phyloP scores from a whole-genome alignment of 2,113 vertebrate genomes.

The Morone chrysops region DNA sequence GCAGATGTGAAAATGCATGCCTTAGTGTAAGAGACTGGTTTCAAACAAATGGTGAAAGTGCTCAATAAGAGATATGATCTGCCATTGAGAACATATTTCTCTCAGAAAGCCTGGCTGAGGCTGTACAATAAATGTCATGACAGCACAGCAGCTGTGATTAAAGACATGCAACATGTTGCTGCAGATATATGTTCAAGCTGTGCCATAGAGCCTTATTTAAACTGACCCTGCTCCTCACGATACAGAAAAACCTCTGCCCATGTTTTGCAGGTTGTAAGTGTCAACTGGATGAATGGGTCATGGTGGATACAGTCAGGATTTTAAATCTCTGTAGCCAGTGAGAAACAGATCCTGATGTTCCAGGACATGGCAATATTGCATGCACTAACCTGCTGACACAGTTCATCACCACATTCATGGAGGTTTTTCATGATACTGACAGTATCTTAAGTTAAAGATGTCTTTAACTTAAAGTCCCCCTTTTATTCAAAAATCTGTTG shows the following conservation, averaged over 20 bases:
- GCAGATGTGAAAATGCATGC: not conserved
- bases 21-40: conserved; percentile 4
- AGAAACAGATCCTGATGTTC: conserved; percentile 9
- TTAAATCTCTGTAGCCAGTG: conserved; percentile 12
- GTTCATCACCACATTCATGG: not conserved
- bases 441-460: no score
- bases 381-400: not conserved
- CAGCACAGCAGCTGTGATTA: conserved; percentile 32
- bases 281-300: conserved; percentile 25
- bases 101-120: not conserved
- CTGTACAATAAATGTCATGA: conserved; percentile 31
- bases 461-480: no score
- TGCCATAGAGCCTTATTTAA: not conserved
- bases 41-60: conserved; percentile 28
- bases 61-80: conserved; percentile 21
- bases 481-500: no score
- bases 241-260: conserved; percentile 7
- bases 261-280: conserved; percentile 9
- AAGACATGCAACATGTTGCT: conserved; percentile 28
- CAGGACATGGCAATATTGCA: not conserved
- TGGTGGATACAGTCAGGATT: conserved; percentile 11
- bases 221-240: conserved; percentile 1
- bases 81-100: conserved; percentile 22
- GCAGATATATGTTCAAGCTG: conserved; percentile 32
- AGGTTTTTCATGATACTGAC: not conserved